phyloP scores from a whole-genome alignment of 2,113 vertebrate genomes.

The Ondatra zibethicus region DNA sequence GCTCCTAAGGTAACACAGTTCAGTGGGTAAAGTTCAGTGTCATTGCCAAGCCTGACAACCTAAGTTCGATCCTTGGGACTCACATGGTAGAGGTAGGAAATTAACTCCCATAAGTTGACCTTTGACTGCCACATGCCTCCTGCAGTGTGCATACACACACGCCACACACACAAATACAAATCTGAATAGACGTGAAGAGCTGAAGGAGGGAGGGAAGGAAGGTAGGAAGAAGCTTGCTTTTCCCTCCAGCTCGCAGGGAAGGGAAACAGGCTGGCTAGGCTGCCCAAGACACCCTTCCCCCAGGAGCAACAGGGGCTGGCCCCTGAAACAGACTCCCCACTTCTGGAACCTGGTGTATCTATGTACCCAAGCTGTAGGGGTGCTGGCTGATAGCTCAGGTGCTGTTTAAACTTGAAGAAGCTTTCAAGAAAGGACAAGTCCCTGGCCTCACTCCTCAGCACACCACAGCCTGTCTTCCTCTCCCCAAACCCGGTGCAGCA shows the following conservation, averaged over 20 bases:
- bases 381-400: background rate
- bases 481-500: background rate
- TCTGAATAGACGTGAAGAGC: background rate
- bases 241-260: background rate
- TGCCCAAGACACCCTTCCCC: background rate
- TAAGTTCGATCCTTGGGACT: background rate
- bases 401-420: background rate
- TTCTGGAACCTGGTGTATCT: background rate
- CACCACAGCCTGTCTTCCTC: background rate
- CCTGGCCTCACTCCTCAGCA: background rate
- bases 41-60: background rate
- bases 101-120: background rate
- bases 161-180: background rate
- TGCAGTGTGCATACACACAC: background rate
- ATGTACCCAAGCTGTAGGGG: background rate
- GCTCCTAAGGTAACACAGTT: background rate
- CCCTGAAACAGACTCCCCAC: background rate
- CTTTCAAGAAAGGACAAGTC: slow-evolving; percentile 2
- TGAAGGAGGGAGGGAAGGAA: background rate
- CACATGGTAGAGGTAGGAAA: too few species aligned
- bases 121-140: background rate
- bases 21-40: background rate
- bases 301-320: background rate
- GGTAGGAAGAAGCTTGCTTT: background rate
- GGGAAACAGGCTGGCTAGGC: background rate